Evolutionary conservation across 2,113 vertebrate species (phyloP).

Genomic region (Thalassarche chlororhynchos): DNA sequence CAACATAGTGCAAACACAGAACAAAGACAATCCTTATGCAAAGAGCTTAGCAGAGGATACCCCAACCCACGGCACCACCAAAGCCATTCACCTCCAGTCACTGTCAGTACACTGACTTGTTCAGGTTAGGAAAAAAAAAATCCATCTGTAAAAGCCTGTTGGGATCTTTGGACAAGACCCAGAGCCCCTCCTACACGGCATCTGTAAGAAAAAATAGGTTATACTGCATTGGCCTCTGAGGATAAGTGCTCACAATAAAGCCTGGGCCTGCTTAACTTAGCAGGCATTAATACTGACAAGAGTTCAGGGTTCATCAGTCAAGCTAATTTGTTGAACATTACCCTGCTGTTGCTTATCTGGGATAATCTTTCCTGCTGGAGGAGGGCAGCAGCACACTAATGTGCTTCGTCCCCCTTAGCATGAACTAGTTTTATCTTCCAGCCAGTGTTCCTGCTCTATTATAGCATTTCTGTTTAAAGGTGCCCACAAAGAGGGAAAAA

Average conservation of each 20-base stretch:
- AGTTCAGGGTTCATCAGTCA: conserved; percentile 49
- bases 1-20: rapidly evolving
- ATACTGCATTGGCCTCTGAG: neutral
- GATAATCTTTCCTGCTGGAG: conserved; percentile 44
- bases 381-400: neutral
- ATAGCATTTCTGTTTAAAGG: neutral
- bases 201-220: conserved; percentile 11
- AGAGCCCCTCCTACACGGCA: neutral
- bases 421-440: neutral
- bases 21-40: neutral
- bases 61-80: neutral
- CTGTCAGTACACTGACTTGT: neutral
- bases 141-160: neutral
- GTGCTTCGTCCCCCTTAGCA: neutral
- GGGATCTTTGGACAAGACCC: neutral
- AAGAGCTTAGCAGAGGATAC: neutral
- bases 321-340: conserved; percentile 60
- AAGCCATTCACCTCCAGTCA: neutral
- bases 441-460: neutral
- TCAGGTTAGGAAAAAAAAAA: neutral
- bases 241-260: conserved; percentile 25
- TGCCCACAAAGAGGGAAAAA: neutral
- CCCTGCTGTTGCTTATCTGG: conserved; percentile 43
- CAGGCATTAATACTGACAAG: conserved; percentile 31
- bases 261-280: conserved; percentile 43